Evolutionary conservation across 2,888 invertebrate species (phyloP).

Genomic region (Apoderus coryli): DNA sequence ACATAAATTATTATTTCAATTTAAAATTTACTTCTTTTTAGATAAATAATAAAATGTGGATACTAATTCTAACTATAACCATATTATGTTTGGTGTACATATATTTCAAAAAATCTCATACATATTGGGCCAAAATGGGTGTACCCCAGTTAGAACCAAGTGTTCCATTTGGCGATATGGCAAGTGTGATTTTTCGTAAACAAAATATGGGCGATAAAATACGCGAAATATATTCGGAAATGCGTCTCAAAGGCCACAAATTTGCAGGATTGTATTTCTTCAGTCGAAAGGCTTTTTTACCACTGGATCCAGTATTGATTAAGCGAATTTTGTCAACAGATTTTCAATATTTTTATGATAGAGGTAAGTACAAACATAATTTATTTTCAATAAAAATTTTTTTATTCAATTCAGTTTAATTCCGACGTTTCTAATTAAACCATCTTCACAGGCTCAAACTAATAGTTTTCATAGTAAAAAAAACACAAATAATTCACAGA

Average conservation of each 20-base stretch:
- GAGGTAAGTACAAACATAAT: conserved; percentile 33
- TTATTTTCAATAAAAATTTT: no score
- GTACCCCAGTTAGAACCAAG: conserved; percentile 40
- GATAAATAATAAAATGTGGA: no score
- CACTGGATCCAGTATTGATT: conserved; percentile 46
- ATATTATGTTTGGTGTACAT: conserved; percentile 18
- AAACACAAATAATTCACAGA: no score
- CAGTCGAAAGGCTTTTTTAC: conserved; percentile 42
- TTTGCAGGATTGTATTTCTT: conserved; percentile 48
- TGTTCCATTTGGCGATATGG: conserved; percentile 50
- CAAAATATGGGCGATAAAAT: conserved; percentile 47
- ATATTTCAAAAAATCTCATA: conserved; percentile 34
- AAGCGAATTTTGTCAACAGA: conserved; percentile 41
- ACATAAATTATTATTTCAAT: no score
- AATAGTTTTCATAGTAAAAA: no score
- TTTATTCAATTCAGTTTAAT: no score
- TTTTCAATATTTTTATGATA: conserved; percentile 48
- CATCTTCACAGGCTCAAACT: no score
- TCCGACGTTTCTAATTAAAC: no score
- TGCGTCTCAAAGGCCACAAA: conserved; percentile 29
- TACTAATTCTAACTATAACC: no score
- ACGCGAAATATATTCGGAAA: conserved; percentile 41
- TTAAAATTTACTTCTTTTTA: no score
- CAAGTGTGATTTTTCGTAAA: conserved; percentile 37
- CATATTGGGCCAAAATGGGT: conserved; percentile 44